These are phyloP conservation scores for Matsumurasca onukii DNA, from an alignment of 1,140 invertebrate genomes.

Conservation along the genomic window DNA sequence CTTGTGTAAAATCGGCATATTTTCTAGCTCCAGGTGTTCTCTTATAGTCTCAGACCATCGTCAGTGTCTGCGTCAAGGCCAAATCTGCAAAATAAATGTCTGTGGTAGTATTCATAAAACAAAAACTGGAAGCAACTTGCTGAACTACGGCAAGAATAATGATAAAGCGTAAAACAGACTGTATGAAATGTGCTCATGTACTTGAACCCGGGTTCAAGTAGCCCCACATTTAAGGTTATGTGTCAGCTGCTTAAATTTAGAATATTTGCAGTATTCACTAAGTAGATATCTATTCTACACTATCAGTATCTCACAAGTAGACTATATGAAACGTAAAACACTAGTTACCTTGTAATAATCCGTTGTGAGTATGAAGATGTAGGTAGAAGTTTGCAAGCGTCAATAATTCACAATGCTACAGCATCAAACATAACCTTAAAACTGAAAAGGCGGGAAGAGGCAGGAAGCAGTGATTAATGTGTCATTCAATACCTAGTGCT, in stretches of 20 bases:
- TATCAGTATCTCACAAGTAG: not conserved
- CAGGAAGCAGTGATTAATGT: too few species aligned
- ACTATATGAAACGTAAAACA: not conserved
- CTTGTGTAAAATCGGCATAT: conserved; percentile 32
- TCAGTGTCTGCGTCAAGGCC: not conserved
- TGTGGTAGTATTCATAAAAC: not conserved
- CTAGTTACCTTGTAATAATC: not conserved
- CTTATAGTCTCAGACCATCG: conserved; percentile 22
- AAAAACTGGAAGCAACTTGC: not conserved
- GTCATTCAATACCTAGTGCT: too few species aligned
- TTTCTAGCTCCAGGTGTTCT: conserved; percentile 28
- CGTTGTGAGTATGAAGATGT: not conserved
- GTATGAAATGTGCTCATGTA: not conserved
- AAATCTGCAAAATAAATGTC: not conserved
- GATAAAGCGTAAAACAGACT: not conserved
- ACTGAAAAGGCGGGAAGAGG: too few species aligned
- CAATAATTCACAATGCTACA: too few species aligned
- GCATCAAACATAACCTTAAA: too few species aligned
- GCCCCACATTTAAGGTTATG: conserved; percentile 10
- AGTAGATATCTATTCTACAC: not conserved
- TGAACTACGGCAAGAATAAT: not conserved
- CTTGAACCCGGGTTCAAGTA: conserved; percentile 25
- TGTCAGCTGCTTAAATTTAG: not conserved
- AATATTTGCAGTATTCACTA: not conserved
- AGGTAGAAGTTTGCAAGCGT: not conserved